Percentiles rank a stretch among this genome's conserved stretches.
phyloP scores from a whole-genome alignment of 2,888 invertebrate genomes.

The Omphaloscelis lunosa region DNA sequence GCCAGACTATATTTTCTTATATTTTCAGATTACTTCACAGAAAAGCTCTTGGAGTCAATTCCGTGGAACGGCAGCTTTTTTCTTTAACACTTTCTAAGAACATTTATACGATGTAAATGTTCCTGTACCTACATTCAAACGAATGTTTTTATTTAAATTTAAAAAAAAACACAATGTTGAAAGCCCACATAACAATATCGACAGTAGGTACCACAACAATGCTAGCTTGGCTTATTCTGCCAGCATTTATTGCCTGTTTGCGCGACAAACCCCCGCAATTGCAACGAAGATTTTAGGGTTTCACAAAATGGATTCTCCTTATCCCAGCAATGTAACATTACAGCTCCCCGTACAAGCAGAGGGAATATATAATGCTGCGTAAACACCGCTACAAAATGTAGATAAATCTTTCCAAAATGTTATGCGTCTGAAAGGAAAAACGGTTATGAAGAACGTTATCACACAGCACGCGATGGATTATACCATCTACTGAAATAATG shows the following conservation, averaged over 20 bases:
- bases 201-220: slow-evolving; percentile 73
- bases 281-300: slow-evolving; percentile 81
- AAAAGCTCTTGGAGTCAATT: slow-evolving; percentile 23
- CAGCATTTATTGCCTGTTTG: slow-evolving; percentile 80
- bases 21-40: slow-evolving; percentile 33
- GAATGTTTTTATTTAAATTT: slow-evolving; percentile 56
- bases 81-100: slow-evolving; percentile 28
- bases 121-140: slow-evolving; percentile 29
- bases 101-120: slow-evolving; percentile 40
- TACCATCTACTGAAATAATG: slow-evolving; percentile 54
- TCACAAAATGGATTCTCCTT: slow-evolving; percentile 79
- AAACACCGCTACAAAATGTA: slow-evolving; percentile 76
- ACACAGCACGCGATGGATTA: slow-evolving; percentile 56
- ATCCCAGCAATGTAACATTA: slow-evolving; percentile 75
- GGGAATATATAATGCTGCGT: slow-evolving; percentile 77
- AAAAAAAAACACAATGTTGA: slow-evolving; percentile 66
- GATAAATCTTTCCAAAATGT: slow-evolving; percentile 74
- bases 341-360: slow-evolving; percentile 69
- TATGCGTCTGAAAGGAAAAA: slow-evolving; percentile 67
- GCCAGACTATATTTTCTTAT: slow-evolving; percentile 14
- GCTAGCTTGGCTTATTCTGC: slow-evolving; percentile 76
- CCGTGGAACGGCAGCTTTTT: slow-evolving; percentile 13
- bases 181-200: slow-evolving; percentile 73
- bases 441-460: slow-evolving; percentile 62
- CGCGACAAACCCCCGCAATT: slow-evolving; percentile 79